These are phyloP conservation scores for Sandelia bainsii DNA, from an alignment of 2,797 vertebrate genomes.

Conservation along the genomic window DNA sequence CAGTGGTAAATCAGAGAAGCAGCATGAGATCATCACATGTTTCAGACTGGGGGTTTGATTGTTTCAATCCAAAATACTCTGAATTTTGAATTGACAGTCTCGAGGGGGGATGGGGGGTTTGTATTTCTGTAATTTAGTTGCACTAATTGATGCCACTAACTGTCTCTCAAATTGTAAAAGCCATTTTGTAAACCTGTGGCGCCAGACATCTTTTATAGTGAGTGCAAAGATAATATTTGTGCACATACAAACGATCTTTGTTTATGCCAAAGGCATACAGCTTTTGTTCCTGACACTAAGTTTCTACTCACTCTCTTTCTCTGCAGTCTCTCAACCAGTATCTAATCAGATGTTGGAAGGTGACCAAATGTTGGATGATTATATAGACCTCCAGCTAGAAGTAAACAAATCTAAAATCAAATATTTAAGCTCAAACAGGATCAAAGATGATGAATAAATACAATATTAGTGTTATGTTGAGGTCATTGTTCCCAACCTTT, in stretches of 20 bases:
- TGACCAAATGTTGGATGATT: constrained; percentile 5
- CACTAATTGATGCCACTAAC: background rate
- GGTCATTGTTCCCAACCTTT: too few relatives aligned
- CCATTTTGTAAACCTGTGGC: constrained; percentile 18
- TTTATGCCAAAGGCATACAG: constrained; percentile 25
- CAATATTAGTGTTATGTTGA: background rate
- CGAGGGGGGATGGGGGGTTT: background rate
- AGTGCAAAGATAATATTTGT: constrained; percentile 47
- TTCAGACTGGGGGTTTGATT: background rate
- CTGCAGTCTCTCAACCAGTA: constrained; percentile 25
- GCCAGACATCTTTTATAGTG: constrained; percentile 6
- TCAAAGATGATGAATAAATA: background rate
- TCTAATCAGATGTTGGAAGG: constrained; percentile 42
- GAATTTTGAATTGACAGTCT: background rate
- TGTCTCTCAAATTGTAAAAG: background rate
- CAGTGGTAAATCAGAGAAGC: background rate
- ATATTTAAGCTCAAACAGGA: background rate
- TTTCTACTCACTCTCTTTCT: constrained; percentile 17
- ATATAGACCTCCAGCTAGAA: constrained; percentile 3
- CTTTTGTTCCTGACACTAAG: constrained; percentile 34
- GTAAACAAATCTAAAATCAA: background rate
- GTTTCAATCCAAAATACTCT: constrained; percentile 2
- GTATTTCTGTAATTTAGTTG: constrained; percentile 4
- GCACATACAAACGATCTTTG: constrained; percentile 27
- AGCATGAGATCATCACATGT: background rate